Evolutionary conservation across 2,113 vertebrate genomes (phyloP), one percentile per base, ranked within the genome.

Genomic region (Poicephalus meyeri): DNA sequence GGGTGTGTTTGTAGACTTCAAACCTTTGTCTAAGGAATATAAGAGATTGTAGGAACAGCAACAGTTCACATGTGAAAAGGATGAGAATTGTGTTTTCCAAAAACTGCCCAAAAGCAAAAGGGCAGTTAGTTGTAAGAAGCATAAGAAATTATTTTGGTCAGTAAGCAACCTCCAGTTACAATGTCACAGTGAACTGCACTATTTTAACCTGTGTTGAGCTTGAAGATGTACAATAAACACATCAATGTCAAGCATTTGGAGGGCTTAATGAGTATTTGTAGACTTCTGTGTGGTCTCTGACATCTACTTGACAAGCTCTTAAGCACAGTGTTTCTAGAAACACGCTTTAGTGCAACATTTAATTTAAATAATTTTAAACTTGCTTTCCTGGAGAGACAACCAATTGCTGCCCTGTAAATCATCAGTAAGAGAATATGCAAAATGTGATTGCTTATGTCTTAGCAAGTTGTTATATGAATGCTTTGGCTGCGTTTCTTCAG

Each of bases 111-210:
- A 73, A 91, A 95, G 81, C 81, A 58, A 73, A 63, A 4, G 26
- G 60, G 9, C n/a, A 58, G 16, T 39, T 91, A 87, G 81, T 69
- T 88, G 73, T 88, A 90, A 91, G 78, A 73, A 69, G 31, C 42
- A n/a, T 89, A 84, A 95, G 44, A 94, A 88, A 93, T 93, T 66
- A 76, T 90, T 94, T 42, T n/a, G 96, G 42, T 94, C 91, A 60
- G 23, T 85, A 70, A 86, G 49, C 73, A 86, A 41, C 33, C 78
- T 81, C 52, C 35, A 72, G 68, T 85, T 55, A 56, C 71, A 53
- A 78, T 61, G 77, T 50, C 64, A 74, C 52, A 80, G 83, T 77
- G 80, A 96, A 68, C 53, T 52, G 84, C 81, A 16, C 31, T 72
- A 39, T 53, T 89, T 91, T 88, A 90, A 71, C 87, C 42, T 64